Evolutionary conservation across 2,797 vertebrate species (phyloP), one percentile per base, ranked within the genome.

Genomic region (Acrossocheilus fasciatus): DNA sequence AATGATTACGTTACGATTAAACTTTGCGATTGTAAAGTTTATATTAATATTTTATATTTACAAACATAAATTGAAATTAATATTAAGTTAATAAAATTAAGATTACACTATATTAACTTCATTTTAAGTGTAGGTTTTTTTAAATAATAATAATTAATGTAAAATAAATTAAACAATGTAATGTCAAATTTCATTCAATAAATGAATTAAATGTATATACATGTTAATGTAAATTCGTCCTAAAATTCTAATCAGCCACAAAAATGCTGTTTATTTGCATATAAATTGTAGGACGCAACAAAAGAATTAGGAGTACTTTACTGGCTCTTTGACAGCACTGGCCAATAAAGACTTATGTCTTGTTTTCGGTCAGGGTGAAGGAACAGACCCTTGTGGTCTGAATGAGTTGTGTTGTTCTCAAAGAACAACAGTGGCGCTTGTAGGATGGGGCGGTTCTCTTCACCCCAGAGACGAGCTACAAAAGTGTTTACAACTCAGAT

Each of bases 371-470:
- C 41, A 20, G 79, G 36, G n/a, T 70, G 62, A 79, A 15, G 47
- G 59, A 59, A 76, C 3, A 64, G 82, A 68, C 15, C 52, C 18
- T 45, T 64, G 57, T 83, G 64, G 45, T 74, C 59, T 86, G 86
- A 89, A 89, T 87, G 70, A 74, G 18, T 26, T 69, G 62, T 36
- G 39, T 82, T 90, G 84, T 91, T 85, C 17, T 36, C 17, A 43
- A 43, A 82, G 68, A 83, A 84, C 62, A 86, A 41, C 50, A 80
- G 18, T 17, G n/a, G 12, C 45, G 7, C n/a, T 57, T 72, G 36
- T 81, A 82, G 34, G 36, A 50, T 15, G 23, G 43, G 72, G 64
- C 4, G 83, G 45, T 85, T 85, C 74, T 39, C 45, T 84, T 84
- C 66, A 18, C 79, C 54, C 86, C 77, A 23, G 57, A 78, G 15